These are phyloP conservation scores for Atherinosoma microstoma DNA, from an alignment of 2,797 vertebrate species.

Conservation along the genomic window DNA sequence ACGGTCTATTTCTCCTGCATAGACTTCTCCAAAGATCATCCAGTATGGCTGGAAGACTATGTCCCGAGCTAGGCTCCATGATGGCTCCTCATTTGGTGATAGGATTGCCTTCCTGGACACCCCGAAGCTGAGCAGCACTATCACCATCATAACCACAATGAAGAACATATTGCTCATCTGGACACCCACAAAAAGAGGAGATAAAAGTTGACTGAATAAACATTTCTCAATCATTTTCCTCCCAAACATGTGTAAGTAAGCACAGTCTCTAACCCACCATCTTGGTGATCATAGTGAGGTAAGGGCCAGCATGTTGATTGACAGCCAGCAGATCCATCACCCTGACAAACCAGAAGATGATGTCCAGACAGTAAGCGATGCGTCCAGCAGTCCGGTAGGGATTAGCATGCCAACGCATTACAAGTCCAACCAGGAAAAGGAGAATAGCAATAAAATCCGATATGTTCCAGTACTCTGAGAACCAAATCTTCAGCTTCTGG, in stretches of 20 bases:
- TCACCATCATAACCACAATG: conserved; percentile 97
- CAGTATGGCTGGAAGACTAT: conserved; percentile 96
- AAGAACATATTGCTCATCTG: conserved; percentile 98
- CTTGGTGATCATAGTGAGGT: conserved; percentile 98
- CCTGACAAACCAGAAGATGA: conserved; percentile 97
- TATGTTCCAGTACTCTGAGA: conserved; percentile 97
- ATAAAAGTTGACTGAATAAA: not conserved
- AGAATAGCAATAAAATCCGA: conserved; percentile 91
- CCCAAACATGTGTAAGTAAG: not conserved
- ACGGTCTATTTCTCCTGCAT: conserved; percentile 92
- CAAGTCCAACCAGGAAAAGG: conserved; percentile 89
- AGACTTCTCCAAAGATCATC: conserved; percentile 99
- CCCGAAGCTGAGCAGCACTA: conserved; percentile 94
- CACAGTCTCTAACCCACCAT: conserved; percentile 86
- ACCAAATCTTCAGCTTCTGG: conserved; percentile 96
- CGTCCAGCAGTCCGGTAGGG: conserved; percentile 85
- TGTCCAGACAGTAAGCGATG: conserved; percentile 93
- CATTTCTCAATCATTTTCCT: not conserved
- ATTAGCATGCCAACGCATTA: conserved; percentile 84
- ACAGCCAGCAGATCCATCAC: conserved; percentile 95
- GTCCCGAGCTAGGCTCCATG: conserved; percentile 91
- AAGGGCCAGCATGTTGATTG: conserved; percentile 95
- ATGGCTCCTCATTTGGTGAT: conserved; percentile 90
- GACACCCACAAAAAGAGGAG: conserved; percentile 16
- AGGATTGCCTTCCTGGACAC: conserved; percentile 95